Conservation (phyloP, 2,888 invertebrate species). For the Rhamnusium bicolor region DNA sequence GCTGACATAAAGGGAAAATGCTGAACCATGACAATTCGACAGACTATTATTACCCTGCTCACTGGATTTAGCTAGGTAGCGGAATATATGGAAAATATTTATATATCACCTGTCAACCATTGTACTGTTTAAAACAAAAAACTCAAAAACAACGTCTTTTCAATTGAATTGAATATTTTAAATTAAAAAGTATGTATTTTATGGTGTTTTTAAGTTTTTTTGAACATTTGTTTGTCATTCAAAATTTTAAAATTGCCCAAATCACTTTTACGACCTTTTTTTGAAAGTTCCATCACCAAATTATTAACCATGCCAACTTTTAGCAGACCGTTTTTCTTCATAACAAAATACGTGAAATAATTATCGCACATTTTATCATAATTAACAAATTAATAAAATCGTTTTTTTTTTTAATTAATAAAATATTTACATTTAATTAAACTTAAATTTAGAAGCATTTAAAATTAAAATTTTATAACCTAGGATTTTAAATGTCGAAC, state of each 20-base stretch:
- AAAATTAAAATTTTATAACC: conserved; percentile 52
- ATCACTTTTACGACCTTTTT: conserved; percentile 13
- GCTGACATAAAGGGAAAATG: too few relatives aligned
- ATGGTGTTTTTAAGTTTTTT: neutral
- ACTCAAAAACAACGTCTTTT: conserved; percentile 3
- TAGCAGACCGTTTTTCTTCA: conserved; percentile 21
- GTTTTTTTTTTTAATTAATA: conserved; percentile 30
- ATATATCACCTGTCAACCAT: conserved; percentile 4
- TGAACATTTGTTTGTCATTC: neutral
- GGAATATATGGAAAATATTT: neutral
- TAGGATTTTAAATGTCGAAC: conserved; percentile 56
- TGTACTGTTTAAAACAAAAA: neutral
- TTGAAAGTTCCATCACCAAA: conserved; percentile 29
- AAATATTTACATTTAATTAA: conserved; percentile 52
- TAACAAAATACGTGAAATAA: conserved; percentile 17
- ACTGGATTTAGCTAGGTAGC: too few relatives aligned
- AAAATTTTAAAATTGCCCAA: conserved; percentile 7
- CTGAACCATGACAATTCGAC: too few relatives aligned
- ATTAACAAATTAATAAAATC: conserved; percentile 38
- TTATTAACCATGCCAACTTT: conserved; percentile 25
- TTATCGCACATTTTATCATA: conserved; percentile 24
- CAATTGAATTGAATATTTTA: neutral
- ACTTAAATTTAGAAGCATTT: conserved; percentile 54
- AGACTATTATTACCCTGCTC: too few relatives aligned
- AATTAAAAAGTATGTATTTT: conserved; percentile 22